Percentiles rank a stretch among this genome's conserved stretches.
These are phyloP conservation scores for Trichechus manatus DNA, from an alignment of 2,113 vertebrate genomes.

Conservation along the genomic window DNA sequence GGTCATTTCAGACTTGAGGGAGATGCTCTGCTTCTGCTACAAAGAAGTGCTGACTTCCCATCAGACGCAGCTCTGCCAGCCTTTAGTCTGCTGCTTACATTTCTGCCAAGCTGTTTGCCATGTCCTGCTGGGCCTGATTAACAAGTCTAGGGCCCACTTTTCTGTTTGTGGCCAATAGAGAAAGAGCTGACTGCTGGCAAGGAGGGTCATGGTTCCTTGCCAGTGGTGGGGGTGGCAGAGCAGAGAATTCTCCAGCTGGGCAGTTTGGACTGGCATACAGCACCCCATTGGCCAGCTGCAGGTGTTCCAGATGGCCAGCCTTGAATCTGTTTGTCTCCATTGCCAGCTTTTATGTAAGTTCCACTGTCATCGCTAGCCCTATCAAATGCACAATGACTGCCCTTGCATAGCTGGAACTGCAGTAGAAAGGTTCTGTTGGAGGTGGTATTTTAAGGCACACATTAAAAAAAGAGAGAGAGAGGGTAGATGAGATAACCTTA, in stretches of 20 bases:
- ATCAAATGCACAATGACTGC: rapidly evolving
- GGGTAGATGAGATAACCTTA: not conserved
- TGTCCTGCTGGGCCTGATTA: constrained; percentile 57
- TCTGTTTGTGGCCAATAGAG: constrained; percentile 63
- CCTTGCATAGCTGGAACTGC: not conserved
- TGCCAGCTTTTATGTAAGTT: constrained; percentile 22
- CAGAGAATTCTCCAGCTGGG: constrained; percentile 54
- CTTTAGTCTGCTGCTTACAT: constrained; percentile 66
- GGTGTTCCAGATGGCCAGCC: constrained; percentile 63
- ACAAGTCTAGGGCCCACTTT: constrained; percentile 40
- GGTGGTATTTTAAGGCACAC: not conserved
- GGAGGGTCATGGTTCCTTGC: not conserved
- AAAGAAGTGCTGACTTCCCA: not conserved
- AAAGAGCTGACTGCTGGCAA: not conserved
- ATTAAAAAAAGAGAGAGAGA: not conserved
- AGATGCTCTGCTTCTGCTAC: not conserved
- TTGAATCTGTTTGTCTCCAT: not conserved
- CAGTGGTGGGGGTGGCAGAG: constrained; percentile 47
- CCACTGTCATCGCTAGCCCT: not conserved
- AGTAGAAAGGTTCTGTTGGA: not conserved
- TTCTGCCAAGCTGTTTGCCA: constrained; percentile 61
- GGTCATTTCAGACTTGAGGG: not conserved
- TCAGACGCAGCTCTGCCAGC: constrained; percentile 25
- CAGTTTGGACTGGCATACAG: not conserved
- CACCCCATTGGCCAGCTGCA: constrained; percentile 38